These are phyloP conservation scores for Halichondria panicea DNA, from an alignment of 37 sponge, comb jelly and placozoan genomes.

Conservation along the genomic window DNA sequence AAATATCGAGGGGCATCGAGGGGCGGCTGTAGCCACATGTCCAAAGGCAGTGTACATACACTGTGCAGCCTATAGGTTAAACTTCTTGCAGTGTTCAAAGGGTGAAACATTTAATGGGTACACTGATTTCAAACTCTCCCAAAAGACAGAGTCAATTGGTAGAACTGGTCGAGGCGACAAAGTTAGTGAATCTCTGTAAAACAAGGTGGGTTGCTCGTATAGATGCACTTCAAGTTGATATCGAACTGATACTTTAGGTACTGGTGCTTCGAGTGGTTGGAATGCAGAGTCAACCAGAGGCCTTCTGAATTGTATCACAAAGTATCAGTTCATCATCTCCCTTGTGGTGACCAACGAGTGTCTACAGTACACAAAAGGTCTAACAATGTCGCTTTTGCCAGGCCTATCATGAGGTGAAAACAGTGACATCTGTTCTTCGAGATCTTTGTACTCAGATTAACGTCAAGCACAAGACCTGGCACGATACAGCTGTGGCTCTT, in stretches of 20 bases:
- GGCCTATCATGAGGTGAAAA: constrained; percentile 41
- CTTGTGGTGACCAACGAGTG: constrained; percentile 14
- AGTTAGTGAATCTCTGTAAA: constrained; percentile 30
- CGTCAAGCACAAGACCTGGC: constrained; percentile 17
- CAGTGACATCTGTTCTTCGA: constrained; percentile 16
- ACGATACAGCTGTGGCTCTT: constrained; percentile 19
- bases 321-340: constrained; percentile 37
- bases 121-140: constrained; percentile 19
- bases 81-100: constrained; percentile 23
- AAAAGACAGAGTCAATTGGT: constrained; percentile 29
- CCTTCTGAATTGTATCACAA: constrained; percentile 14
- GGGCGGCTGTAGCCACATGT: constrained; percentile 15
- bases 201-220: constrained; percentile 50
- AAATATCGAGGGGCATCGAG: constrained; percentile 13
- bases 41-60: constrained; percentile 45
- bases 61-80: constrained; percentile 35
- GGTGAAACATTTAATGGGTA: constrained; percentile 37
- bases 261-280: constrained; percentile 7
- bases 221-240: constrained; percentile 45
- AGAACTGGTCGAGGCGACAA: constrained; percentile 1
- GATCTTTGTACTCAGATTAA: constrained; percentile 28
- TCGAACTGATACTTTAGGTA: constrained; percentile 9
- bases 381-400: constrained; percentile 31
- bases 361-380: constrained; percentile 21
- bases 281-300: constrained; percentile 27